These are phyloP conservation scores for Anseranas semipalmata DNA, from an alignment of 2,113 vertebrate species.

Conservation along the genomic window DNA sequence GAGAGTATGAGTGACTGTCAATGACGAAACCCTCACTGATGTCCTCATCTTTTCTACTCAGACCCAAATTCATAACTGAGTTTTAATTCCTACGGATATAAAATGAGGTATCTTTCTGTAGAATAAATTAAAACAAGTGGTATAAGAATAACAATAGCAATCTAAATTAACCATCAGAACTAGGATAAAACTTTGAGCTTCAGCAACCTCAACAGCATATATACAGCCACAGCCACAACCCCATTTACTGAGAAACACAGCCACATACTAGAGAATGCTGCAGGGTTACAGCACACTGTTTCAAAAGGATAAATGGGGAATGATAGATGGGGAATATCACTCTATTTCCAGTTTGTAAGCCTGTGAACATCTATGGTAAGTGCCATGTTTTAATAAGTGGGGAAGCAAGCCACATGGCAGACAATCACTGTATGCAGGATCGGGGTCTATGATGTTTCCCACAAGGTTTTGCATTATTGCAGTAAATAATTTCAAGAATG, in stretches of 20 bases:
- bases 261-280: neutral
- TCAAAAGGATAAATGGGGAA: neutral
- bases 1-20: neutral
- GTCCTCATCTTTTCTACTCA: neutral
- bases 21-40: neutral
- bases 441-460: slow-evolving; percentile 30
- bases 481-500: slow-evolving; percentile 34
- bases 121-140: neutral
- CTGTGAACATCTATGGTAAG: neutral
- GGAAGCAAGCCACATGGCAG: neutral
- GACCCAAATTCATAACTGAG: neutral
- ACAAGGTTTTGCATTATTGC: slow-evolving; percentile 79
- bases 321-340: neutral
- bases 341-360: neutral
- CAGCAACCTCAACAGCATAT: neutral
- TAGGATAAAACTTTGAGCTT: neutral
- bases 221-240: neutral
- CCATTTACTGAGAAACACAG: neutral
- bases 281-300: neutral
- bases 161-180: neutral
- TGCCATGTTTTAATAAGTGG: neutral
- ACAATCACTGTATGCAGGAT: neutral
- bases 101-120: neutral
- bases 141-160: neutral
- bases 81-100: neutral